These are phyloP conservation scores for Drosophila sechellia DNA, from an alignment of 1,140 invertebrate species.

Conservation along the genomic window DNA sequence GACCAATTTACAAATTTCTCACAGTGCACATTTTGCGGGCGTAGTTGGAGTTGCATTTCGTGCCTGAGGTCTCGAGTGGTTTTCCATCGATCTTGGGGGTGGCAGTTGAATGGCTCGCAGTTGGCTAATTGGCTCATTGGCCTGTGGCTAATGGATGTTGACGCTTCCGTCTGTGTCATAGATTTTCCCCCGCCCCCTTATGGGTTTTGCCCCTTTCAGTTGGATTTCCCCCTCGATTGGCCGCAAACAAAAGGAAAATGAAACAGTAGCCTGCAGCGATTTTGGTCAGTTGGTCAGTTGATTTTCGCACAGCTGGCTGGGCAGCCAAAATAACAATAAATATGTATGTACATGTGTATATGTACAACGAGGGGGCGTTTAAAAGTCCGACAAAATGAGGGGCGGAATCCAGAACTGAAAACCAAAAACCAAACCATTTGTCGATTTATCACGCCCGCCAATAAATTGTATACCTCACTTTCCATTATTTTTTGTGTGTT, in stretches of 20 bases:
- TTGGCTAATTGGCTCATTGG: constrained; percentile 68
- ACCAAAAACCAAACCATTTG: constrained; percentile 12
- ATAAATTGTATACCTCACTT: constrained; percentile 6
- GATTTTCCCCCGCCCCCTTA: too few relatives aligned
- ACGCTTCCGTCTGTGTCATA: constrained; percentile 53
- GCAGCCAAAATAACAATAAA: constrained; percentile 1
- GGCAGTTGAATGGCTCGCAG: constrained; percentile 25
- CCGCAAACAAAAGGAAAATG: constrained; percentile 45
- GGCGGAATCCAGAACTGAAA: background rate
- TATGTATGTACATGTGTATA: background rate
- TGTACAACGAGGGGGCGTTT: constrained; percentile 6
- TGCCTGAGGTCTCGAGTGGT: constrained; percentile 15
- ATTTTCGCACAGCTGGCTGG: constrained; percentile 61
- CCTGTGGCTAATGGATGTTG: constrained; percentile 76
- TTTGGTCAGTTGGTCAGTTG: constrained; percentile 67
- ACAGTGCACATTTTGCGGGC: constrained; percentile 13
- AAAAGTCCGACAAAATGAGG: background rate
- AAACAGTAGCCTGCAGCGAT: constrained; percentile 45
- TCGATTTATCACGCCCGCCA: constrained; percentile 32
- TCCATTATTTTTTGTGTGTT: background rate
- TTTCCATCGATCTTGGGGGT: constrained; percentile 22
- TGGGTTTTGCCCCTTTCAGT: background rate
- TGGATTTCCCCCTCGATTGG: constrained; percentile 64
- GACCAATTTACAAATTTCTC: background rate
- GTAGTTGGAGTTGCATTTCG: constrained; percentile 12